These are phyloP conservation scores for Nothocercus julius DNA, from an alignment of 2,113 vertebrate species.

Conservation along the genomic window DNA sequence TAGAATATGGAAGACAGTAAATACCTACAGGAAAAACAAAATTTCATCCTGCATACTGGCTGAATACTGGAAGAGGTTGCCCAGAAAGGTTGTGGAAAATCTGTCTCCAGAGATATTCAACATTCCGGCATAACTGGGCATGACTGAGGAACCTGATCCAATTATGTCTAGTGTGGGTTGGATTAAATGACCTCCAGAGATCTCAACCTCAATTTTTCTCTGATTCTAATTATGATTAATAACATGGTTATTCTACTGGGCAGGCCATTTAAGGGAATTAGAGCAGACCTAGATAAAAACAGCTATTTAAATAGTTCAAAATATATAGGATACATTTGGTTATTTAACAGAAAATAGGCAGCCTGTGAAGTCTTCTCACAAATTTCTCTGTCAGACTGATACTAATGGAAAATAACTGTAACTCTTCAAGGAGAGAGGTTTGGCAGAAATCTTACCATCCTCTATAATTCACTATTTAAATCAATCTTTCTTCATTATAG, in stretches of 20 bases:
- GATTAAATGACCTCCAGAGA: not conserved
- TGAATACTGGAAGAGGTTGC: not conserved
- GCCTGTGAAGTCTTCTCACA: not conserved
- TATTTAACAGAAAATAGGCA: not conserved
- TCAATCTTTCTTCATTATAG: not conserved
- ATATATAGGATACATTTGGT: not conserved
- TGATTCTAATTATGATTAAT: not conserved
- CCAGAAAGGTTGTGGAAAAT: not conserved
- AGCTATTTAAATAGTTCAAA: not conserved
- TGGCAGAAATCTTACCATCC: not conserved
- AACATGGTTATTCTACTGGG: not conserved
- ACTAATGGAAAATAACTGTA: not conserved
- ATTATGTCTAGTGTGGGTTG: not conserved
- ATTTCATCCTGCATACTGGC: not conserved
- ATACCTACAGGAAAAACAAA: not conserved
- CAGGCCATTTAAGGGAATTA: not conserved
- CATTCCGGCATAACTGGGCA: not conserved
- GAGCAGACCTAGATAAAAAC: not conserved
- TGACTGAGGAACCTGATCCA: not conserved
- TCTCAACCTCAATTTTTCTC: not conserved
- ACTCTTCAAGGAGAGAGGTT: not conserved
- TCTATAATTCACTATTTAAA: not conserved
- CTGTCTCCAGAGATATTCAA: not conserved
- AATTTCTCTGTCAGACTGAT: not conserved
- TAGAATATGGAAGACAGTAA: not conserved